A percentile compares a stretch with the other conserved stretches of the same genome.
Evolutionary conservation across 2,888 invertebrate species (phyloP).

Genomic region (Aphodius granarius): DNA sequence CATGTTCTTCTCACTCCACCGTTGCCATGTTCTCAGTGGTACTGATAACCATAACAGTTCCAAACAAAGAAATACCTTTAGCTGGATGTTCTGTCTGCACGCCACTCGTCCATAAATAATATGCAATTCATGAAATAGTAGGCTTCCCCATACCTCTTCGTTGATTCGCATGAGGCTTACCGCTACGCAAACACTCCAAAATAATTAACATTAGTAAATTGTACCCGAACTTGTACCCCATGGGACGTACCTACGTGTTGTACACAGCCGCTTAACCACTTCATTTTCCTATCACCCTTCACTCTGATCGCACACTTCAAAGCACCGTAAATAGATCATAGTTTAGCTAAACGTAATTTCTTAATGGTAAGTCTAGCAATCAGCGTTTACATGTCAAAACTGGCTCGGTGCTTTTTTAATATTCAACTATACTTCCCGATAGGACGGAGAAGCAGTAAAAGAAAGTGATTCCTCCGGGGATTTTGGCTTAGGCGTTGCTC

Average conservation of each 20-base stretch:
- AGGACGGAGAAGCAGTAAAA: slow-evolving; percentile 34
- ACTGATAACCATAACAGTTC: too few relatives aligned
- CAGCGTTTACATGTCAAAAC: background rate
- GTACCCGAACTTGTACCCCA: background rate
- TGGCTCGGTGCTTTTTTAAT: background rate
- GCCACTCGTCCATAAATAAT: background rate
- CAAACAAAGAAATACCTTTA: too few relatives aligned
- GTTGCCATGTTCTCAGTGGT: too few relatives aligned
- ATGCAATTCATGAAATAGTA: background rate
- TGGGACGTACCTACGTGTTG: background rate
- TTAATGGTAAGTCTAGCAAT: background rate
- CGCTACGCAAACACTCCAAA: background rate
- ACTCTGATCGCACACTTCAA: background rate
- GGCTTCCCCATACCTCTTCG: background rate
- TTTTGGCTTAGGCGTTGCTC: slow-evolving; percentile 78
- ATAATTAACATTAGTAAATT: background rate
- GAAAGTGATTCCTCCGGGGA: slow-evolving; percentile 53
- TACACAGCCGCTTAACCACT: background rate
- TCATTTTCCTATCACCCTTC: background rate
- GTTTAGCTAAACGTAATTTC: background rate
- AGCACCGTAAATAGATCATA: background rate
- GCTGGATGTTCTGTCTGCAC: background rate
- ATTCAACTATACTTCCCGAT: slow-evolving; percentile 1
- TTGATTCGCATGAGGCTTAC: background rate
- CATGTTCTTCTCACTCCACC: too few relatives aligned